phyloP scores from a whole-genome alignment of 2,888 invertebrate species.

The Mythimna ferrago region DNA sequence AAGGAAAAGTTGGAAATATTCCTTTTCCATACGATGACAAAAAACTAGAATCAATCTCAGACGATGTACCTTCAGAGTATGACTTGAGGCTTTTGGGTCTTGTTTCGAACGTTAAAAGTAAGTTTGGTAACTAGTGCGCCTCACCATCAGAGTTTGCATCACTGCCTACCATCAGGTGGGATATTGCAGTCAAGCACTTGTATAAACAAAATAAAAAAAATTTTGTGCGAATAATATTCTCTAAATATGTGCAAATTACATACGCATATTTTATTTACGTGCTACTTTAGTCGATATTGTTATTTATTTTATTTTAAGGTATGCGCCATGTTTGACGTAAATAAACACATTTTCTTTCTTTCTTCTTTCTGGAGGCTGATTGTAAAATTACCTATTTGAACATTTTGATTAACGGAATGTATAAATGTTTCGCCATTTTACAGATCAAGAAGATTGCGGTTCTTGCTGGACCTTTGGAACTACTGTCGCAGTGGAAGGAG shows the following conservation, averaged over 20 bases:
- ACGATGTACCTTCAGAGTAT: slow-evolving; percentile 72
- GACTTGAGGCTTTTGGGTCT: slow-evolving; percentile 77
- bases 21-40: slow-evolving; percentile 77
- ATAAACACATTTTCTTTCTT: too few species aligned
- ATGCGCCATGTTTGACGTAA: too few species aligned
- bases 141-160: too few species aligned
- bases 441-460: slow-evolving; percentile 80
- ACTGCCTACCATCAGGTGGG: too few species aligned
- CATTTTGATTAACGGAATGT: neutral
- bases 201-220: too few species aligned
- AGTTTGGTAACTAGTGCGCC: slow-evolving; percentile 37
- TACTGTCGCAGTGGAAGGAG: slow-evolving; percentile 80
- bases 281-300: too few species aligned
- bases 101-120: slow-evolving; percentile 77
- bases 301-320: too few species aligned
- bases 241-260: too few species aligned
- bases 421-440: neutral
- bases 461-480: slow-evolving; percentile 82
- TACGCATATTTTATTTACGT: too few species aligned
- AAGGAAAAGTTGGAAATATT: slow-evolving; percentile 72
- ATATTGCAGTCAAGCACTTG: too few species aligned
- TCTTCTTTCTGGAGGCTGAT: neutral
- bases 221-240: too few species aligned
- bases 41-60: slow-evolving; percentile 63
- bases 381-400: neutral